Evolutionary conservation across 2,113 vertebrate genomes (phyloP).

Genomic region (Astatotilapia flaviijosephi): DNA sequence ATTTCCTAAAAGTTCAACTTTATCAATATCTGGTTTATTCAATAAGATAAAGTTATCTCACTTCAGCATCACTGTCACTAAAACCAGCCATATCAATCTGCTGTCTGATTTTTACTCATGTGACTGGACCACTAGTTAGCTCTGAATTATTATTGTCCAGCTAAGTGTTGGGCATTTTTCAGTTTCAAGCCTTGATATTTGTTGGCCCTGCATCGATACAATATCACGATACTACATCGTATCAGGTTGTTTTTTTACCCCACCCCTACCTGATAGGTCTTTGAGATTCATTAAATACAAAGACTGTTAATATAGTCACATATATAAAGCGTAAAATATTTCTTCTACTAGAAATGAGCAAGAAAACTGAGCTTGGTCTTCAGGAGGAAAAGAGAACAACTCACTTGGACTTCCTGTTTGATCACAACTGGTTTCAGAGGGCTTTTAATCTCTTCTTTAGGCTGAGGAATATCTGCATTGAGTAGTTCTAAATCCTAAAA

Average conservation of each 20-base stretch:
- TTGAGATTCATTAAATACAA: background rate
- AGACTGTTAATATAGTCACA: background rate
- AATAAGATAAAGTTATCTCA: background rate
- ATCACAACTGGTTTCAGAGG: background rate
- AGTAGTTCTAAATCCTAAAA: slow-evolving; percentile 41
- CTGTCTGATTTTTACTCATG: background rate
- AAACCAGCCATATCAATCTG: background rate
- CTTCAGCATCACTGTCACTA: background rate
- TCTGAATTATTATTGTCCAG: background rate
- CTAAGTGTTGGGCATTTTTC: background rate
- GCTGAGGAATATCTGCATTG: background rate
- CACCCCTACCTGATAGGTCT: background rate
- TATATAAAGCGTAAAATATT: background rate
- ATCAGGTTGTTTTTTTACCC: background rate
- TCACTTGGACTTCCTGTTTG: slow-evolving; percentile 60
- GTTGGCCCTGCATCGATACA: background rate
- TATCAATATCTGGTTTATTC: background rate
- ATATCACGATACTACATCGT: background rate
- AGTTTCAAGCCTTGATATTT: background rate
- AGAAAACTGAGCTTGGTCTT: background rate
- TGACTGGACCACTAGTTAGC: background rate
- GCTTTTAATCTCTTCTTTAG: background rate
- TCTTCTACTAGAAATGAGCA: background rate
- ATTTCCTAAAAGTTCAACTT: background rate
- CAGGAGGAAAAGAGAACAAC: background rate